These are phyloP conservation scores for Drosophila neonasuta DNA, from an alignment of 2,888 invertebrate species.

Conservation along the genomic window DNA sequence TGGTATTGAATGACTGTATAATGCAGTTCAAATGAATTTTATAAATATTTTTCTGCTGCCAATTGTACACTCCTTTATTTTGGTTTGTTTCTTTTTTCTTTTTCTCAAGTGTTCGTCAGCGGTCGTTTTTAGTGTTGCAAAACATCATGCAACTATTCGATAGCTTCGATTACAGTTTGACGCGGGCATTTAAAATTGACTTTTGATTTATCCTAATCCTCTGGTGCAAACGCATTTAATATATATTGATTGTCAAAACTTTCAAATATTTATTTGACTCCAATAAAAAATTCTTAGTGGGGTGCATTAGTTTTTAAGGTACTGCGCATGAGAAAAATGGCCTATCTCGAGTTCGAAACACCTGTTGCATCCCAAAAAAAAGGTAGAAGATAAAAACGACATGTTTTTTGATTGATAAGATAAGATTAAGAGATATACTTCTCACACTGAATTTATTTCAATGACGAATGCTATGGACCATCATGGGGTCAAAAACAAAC, in stretches of 20 bases:
- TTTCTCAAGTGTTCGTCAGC: slow-evolving; percentile 8
- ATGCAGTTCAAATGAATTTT: neutral
- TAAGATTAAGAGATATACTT: slow-evolving; percentile 27
- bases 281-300: no score
- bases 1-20: neutral
- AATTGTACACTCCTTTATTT: slow-evolving; percentile 19
- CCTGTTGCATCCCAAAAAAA: slow-evolving; percentile 17
- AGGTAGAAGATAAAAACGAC: slow-evolving; percentile 2
- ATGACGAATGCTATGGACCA: slow-evolving; percentile 45
- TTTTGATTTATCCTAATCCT: neutral
- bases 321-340: neutral
- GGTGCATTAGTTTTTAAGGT: neutral
- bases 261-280: neutral
- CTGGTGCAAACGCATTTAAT: neutral
- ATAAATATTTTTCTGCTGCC: neutral
- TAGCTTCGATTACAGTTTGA: neutral
- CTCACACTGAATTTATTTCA: slow-evolving; percentile 71
- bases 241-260: neutral
- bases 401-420: slow-evolving; percentile 19
- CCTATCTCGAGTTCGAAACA: neutral
- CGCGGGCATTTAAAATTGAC: neutral
- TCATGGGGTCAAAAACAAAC: slow-evolving; percentile 51
- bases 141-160: neutral
- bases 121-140: slow-evolving; percentile 31
- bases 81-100: slow-evolving; percentile 20